These are phyloP conservation scores for Aldabrachelys gigantea DNA, from an alignment of 2,113 vertebrate species.

Conservation along the genomic window DNA sequence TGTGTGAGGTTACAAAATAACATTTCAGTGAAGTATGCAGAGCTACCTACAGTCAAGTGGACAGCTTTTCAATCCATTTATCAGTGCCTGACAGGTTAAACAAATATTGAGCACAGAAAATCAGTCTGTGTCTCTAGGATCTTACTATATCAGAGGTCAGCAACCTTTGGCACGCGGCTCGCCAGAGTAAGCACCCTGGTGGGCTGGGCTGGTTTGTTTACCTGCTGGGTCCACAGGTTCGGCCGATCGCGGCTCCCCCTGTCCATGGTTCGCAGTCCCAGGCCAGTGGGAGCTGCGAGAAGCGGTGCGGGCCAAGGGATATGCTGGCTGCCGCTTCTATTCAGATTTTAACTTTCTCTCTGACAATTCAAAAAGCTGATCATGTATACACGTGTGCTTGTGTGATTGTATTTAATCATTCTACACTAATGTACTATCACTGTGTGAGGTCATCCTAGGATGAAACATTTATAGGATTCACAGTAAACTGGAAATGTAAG, in stretches of 20 bases:
- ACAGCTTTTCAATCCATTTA: not conserved
- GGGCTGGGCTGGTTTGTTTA: too few species aligned
- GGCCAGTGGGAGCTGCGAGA: too few species aligned
- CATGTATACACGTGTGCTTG: constrained; percentile 24
- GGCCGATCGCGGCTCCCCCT: too few species aligned
- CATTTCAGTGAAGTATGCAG: not conserved
- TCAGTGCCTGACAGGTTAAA: not conserved
- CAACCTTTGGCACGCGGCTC: too few species aligned
- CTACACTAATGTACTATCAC: not conserved
- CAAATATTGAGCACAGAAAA: constrained; percentile 22
- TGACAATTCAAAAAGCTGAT: not conserved
- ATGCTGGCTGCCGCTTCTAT: not conserved
- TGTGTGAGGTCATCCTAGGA: constrained; percentile 1
- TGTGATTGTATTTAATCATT: constrained; percentile 34
- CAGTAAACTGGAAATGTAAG: constrained; percentile 33
- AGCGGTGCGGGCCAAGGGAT: too few species aligned
- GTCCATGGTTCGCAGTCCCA: too few species aligned
- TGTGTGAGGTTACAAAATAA: not conserved
- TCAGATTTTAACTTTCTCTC: not conserved
- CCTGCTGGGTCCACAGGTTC: too few species aligned
- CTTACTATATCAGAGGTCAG: not conserved
- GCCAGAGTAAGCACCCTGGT: too few species aligned
- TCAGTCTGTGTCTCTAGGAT: not conserved
- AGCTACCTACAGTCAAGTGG: not conserved
- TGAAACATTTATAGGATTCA: not conserved